Evolutionary conservation across 2,888 invertebrate genomes (phyloP).

Genomic region (Ophioninae sp.): DNA sequence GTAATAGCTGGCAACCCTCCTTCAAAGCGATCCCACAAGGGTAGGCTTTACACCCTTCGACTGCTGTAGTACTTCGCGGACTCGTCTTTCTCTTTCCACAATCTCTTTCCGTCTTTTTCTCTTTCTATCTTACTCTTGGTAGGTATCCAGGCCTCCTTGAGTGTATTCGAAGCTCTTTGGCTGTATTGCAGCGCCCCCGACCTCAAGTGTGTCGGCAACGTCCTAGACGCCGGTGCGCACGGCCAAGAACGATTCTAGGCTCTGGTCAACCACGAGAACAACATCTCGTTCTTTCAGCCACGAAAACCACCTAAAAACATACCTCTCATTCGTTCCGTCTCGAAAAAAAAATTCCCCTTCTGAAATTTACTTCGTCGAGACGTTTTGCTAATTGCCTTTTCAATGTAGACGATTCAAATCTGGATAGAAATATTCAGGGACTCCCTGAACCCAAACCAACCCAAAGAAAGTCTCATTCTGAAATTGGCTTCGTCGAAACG

Average conservation of each 20-base stretch:
- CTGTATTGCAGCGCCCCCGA: neutral
- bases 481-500: no score
- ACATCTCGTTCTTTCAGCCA: conserved; percentile 9
- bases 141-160: neutral
- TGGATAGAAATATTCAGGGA: no score
- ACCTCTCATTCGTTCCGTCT: neutral
- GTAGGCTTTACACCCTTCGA: conserved; percentile 74
- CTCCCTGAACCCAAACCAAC: no score
- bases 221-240: conserved; percentile 55
- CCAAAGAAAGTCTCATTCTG: no score
- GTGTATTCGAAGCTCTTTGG: conserved; percentile 19
- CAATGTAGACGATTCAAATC: no score
- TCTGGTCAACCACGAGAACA: conserved; percentile 25
- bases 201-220: conserved; percentile 24
- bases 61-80: conserved; percentile 37
- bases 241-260: conserved; percentile 51
- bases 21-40: conserved; percentile 76
- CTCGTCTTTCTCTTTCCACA: no score
- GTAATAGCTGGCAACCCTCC: conserved; percentile 73
- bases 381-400: neutral
- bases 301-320: conserved; percentile 35
- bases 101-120: no score
- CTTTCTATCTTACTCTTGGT: neutral
- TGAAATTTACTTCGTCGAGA: neutral
- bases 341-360: neutral